These are phyloP conservation scores for Drosophila dunni DNA, from an alignment of 1,140 invertebrate genomes.

Conservation along the genomic window DNA sequence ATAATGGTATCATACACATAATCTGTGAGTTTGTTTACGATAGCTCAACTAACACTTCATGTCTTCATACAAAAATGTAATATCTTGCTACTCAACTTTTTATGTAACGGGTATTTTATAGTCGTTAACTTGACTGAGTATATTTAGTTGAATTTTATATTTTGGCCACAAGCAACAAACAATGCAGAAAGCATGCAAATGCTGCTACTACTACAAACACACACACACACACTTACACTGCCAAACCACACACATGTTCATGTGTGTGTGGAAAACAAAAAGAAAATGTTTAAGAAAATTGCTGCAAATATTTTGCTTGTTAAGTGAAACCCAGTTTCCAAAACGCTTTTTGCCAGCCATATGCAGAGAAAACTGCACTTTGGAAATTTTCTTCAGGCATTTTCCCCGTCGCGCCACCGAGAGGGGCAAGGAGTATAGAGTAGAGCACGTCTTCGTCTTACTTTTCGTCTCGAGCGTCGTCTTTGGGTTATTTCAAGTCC, in stretches of 20 bases:
- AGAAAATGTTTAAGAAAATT: constrained; percentile 83
- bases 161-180: constrained; percentile 59
- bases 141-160: neutral
- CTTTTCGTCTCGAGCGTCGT: constrained; percentile 7
- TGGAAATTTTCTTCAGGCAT: constrained; percentile 68
- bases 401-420: constrained; percentile 27
- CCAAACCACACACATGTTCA: neutral
- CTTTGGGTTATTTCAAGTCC: constrained; percentile 40
- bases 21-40: too few relatives aligned
- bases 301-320: constrained; percentile 83
- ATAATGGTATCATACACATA: too few relatives aligned
- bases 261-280: constrained; percentile 44
- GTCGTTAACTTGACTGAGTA: too few relatives aligned
- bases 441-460: neutral
- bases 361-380: constrained; percentile 42
- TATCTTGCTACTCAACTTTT: too few relatives aligned
- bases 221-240: constrained; percentile 25
- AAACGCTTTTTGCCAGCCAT: constrained; percentile 63
- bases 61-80: too few relatives aligned
- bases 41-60: too few relatives aligned
- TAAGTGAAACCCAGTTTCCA: constrained; percentile 80
- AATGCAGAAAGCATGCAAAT: constrained; percentile 68
- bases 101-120: too few relatives aligned
- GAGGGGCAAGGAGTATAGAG: too few relatives aligned
- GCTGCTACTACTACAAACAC: constrained; percentile 47